These are phyloP conservation scores for Agonopterix arenella DNA, from an alignment of 2,888 invertebrate genomes.

Conservation along the genomic window DNA sequence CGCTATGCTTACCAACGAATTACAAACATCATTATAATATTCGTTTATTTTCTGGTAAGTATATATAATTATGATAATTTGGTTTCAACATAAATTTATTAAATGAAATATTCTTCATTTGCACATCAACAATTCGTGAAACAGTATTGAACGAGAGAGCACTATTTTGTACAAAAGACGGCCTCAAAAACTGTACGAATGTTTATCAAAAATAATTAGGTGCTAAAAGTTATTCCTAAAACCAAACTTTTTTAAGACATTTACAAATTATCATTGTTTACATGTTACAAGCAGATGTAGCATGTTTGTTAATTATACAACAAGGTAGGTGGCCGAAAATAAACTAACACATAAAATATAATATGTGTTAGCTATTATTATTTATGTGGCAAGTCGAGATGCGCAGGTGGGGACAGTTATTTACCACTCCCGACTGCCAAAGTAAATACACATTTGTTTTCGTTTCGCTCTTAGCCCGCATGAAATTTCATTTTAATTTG, in stretches of 20 bases:
- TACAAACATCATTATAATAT: too few relatives aligned
- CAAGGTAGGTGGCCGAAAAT: constrained; percentile 14
- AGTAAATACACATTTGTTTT: constrained; percentile 26
- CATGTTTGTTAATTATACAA: constrained; percentile 2
- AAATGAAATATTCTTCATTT: too few relatives aligned
- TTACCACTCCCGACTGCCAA: constrained; percentile 23
- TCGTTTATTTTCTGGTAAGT: too few relatives aligned
- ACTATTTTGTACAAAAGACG: too few relatives aligned
- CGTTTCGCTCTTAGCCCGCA: constrained; percentile 5
- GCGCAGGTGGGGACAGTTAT: constrained; percentile 36
- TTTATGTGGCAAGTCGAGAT: constrained; percentile 23
- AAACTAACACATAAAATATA: constrained; percentile 18
- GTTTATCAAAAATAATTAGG: too few relatives aligned
- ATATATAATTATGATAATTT: too few relatives aligned
- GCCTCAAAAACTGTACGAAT: too few relatives aligned
- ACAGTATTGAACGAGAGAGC: too few relatives aligned
- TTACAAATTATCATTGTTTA: background rate
- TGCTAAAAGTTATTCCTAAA: too few relatives aligned
- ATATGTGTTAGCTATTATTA: constrained; percentile 15
- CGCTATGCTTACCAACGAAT: too few relatives aligned
- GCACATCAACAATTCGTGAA: too few relatives aligned
- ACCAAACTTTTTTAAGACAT: background rate
- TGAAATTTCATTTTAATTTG: background rate
- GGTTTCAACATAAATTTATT: too few relatives aligned
- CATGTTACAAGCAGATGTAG: constrained; percentile 2